Percentiles rank a stretch among this genome's conserved stretches.
These are phyloP conservation scores for Neodiprion lecontei DNA, from an alignment of 1,140 invertebrate genomes.

Conservation along the genomic window DNA sequence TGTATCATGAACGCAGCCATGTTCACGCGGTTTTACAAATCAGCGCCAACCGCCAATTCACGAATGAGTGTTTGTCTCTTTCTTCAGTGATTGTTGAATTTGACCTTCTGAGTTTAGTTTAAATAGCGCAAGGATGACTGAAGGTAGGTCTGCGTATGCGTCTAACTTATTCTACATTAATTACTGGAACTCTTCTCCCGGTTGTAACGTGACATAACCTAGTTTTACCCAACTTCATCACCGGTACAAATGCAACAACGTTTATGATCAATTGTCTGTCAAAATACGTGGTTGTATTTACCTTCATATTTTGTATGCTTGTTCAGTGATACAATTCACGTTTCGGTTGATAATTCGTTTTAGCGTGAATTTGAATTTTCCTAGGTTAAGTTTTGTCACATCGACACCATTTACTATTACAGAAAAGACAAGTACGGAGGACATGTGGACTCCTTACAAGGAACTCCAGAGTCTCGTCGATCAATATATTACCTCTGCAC, in stretches of 20 bases:
- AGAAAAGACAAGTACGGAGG: conserved; percentile 67
- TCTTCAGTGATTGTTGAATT: background rate
- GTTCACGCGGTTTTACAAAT: background rate
- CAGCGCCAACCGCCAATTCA: background rate
- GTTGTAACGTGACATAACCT: background rate
- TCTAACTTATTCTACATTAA: too few species aligned
- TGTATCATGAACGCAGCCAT: background rate
- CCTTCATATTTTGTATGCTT: too few species aligned
- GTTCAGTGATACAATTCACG: too few species aligned
- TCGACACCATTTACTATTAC: background rate
- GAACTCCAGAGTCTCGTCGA: conserved; percentile 79
- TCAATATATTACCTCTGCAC: conserved; percentile 67
- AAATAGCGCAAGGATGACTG: background rate
- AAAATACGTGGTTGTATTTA: too few species aligned
- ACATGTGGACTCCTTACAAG: conserved; percentile 89
- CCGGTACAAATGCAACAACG: too few species aligned
- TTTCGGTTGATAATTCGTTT: too few species aligned
- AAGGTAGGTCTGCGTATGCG: background rate
- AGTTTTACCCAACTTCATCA: background rate
- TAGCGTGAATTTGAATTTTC: too few species aligned
- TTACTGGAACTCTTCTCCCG: background rate
- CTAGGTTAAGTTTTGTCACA: too few species aligned
- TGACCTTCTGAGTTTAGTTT: background rate
- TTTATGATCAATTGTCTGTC: too few species aligned
- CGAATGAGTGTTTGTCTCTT: background rate